These are phyloP conservation scores for Dendrolimus punctatus DNA, from an alignment of 1,140 invertebrate species.

Conservation along the genomic window DNA sequence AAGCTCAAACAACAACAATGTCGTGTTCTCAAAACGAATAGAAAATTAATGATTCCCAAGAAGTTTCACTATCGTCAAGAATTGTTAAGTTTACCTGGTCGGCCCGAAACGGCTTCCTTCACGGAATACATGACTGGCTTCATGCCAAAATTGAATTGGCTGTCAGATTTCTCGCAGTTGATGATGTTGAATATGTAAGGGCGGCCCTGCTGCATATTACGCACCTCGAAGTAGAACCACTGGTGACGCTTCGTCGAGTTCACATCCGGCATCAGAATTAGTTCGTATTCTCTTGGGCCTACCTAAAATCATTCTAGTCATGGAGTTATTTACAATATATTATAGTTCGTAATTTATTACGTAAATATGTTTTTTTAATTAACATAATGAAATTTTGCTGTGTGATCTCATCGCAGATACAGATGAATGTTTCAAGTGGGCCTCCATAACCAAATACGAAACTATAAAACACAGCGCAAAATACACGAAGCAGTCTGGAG, in stretches of 20 bases:
- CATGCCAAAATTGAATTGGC: slow-evolving; percentile 94
- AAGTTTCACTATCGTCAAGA: too few species aligned
- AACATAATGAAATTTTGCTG: too few species aligned
- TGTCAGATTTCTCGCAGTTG: slow-evolving; percentile 92
- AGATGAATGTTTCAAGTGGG: too few species aligned
- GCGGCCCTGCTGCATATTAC: slow-evolving; percentile 81
- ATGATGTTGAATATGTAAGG: slow-evolving; percentile 92
- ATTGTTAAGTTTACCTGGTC: slow-evolving; percentile 54
- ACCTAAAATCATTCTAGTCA: slow-evolving; percentile 67
- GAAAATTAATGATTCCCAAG: too few species aligned
- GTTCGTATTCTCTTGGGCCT: slow-evolving; percentile 85
- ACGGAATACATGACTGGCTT: slow-evolving; percentile 93
- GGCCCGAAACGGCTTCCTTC: slow-evolving; percentile 77
- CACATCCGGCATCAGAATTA: slow-evolving; percentile 90
- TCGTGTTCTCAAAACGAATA: too few species aligned
- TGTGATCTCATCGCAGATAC: too few species aligned
- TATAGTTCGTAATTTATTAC: neutral
- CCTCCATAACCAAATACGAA: too few species aligned
- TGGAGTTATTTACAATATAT: neutral
- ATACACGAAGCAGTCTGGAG: too few species aligned
- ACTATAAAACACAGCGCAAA: too few species aligned
- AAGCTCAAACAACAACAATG: too few species aligned
- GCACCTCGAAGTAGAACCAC: slow-evolving; percentile 96
- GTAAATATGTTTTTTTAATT: too few species aligned
- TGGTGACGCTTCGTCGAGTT: slow-evolving; percentile 87